Evolutionary conservation across 1,140 invertebrate species (phyloP).

Genomic region (Daktulosphaira vitifoliae): DNA sequence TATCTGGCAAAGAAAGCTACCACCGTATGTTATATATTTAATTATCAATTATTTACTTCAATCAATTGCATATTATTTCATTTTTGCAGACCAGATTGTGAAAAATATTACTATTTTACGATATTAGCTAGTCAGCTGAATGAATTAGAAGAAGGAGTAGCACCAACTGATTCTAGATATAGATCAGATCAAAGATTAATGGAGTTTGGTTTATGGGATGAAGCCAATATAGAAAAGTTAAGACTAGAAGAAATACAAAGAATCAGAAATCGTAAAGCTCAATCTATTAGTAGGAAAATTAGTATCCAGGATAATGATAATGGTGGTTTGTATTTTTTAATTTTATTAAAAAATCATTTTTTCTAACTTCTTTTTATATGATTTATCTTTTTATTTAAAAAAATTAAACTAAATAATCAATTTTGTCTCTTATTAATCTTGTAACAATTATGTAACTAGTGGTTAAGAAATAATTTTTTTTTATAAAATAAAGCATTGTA

Average conservation of each 20-base stretch:
- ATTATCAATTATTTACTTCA: not conserved
- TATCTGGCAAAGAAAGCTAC: conserved; percentile 76
- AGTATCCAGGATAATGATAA: conserved; percentile 59
- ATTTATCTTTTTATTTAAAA: no score
- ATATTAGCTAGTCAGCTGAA: conserved; percentile 91
- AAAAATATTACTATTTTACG: conserved; percentile 86
- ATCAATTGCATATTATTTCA: not conserved
- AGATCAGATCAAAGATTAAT: conserved; percentile 95
- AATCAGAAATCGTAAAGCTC: conserved; percentile 51
- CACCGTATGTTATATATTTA: conserved; percentile 50
- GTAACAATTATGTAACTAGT: no score
- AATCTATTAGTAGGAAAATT: conserved; percentile 49
- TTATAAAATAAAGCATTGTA: no score
- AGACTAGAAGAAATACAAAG: conserved; percentile 94
- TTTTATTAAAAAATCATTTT: no score
- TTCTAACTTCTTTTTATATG: no score
- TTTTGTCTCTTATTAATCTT: no score
- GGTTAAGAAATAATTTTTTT: no score
- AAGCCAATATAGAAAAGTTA: conserved; percentile 86
- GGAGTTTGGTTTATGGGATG: conserved; percentile 94
- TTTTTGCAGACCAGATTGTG: conserved; percentile 12
- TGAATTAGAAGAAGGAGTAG: conserved; percentile 82
- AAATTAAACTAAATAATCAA: no score
- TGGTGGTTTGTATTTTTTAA: no score
- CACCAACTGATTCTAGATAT: conserved; percentile 88